These are phyloP conservation scores for Pelvicachromis taeniatus DNA, from an alignment of 2,113 vertebrate species.

Conservation along the genomic window DNA sequence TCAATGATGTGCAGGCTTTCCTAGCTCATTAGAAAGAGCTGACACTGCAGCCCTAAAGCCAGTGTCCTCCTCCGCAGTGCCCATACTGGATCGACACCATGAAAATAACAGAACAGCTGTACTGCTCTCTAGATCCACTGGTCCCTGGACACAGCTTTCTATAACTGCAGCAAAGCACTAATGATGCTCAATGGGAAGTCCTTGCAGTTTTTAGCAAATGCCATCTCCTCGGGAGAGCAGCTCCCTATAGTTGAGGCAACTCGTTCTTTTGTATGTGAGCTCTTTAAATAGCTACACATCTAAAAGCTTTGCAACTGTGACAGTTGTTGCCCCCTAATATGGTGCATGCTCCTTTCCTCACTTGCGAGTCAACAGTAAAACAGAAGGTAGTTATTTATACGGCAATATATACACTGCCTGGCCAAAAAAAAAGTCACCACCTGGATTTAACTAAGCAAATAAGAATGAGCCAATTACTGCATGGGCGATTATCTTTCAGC, in stretches of 20 bases:
- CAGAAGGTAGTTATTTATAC: not conserved
- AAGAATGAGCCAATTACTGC: too few species aligned
- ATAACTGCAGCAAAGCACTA: constrained; percentile 37
- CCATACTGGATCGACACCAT: constrained; percentile 55
- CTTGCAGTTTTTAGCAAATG: not conserved
- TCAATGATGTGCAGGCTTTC: constrained; percentile 53
- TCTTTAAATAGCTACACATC: not conserved
- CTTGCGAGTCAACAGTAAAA: not conserved
- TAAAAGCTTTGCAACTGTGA: not conserved
- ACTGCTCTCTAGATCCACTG: constrained; percentile 5
- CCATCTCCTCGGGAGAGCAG: not conserved
- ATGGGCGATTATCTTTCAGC: too few species aligned
- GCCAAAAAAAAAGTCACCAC: too few species aligned
- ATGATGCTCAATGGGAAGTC: constrained; percentile 35
- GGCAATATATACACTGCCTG: not conserved
- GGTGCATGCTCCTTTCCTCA: not conserved
- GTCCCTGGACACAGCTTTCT: not conserved
- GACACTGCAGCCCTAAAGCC: constrained; percentile 51
- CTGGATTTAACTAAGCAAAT: too few species aligned
- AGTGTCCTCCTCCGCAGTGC: constrained; percentile 57
- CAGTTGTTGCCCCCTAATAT: not conserved
- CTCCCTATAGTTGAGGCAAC: not conserved
- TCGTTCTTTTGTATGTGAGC: not conserved
- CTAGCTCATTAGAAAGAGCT: constrained; percentile 67
- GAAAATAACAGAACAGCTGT: constrained; percentile 38